Conservation (phyloP, 2,113 vertebrate species). For the Motacilla alba region DNA sequence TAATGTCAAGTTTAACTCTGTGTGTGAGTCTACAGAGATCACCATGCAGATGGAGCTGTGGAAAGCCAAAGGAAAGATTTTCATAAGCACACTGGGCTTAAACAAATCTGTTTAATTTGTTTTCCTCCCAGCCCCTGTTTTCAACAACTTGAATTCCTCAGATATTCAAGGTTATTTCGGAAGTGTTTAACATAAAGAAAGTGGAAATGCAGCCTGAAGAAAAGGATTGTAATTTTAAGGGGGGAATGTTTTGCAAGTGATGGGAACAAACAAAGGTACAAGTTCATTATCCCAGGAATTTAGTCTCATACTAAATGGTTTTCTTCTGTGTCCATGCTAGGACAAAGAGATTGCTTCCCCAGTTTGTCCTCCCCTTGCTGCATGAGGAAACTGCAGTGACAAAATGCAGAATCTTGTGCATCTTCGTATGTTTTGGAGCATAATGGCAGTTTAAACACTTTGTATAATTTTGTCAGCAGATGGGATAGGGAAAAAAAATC, state of each 20-base stretch:
- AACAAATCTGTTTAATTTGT: conserved; percentile 51
- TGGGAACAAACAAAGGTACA: background rate
- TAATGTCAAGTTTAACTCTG: conserved; percentile 24
- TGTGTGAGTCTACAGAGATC: background rate
- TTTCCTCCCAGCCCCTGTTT: conserved; percentile 21
- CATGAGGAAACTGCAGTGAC: background rate
- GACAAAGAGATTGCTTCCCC: background rate
- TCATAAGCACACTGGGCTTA: conserved; percentile 1
- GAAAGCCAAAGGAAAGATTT: conserved; percentile 3
- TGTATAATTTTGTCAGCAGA: background rate
- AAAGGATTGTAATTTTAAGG: background rate
- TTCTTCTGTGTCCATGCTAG: background rate
- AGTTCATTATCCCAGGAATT: background rate
- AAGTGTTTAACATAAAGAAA: background rate
- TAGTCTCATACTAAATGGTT: background rate
- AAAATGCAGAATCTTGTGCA: background rate
- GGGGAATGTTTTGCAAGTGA: background rate
- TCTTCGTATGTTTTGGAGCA: background rate
- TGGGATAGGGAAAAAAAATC: background rate
- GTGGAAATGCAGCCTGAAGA: background rate
- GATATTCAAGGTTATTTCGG: background rate
- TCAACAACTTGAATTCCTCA: conserved; percentile 3
- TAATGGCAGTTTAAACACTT: background rate
- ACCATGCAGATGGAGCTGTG: conserved; percentile 6
- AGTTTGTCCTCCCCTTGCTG: background rate